phyloP scores from a whole-genome alignment of 2,113 vertebrate species.

The Malurus alboscapulatus region DNA sequence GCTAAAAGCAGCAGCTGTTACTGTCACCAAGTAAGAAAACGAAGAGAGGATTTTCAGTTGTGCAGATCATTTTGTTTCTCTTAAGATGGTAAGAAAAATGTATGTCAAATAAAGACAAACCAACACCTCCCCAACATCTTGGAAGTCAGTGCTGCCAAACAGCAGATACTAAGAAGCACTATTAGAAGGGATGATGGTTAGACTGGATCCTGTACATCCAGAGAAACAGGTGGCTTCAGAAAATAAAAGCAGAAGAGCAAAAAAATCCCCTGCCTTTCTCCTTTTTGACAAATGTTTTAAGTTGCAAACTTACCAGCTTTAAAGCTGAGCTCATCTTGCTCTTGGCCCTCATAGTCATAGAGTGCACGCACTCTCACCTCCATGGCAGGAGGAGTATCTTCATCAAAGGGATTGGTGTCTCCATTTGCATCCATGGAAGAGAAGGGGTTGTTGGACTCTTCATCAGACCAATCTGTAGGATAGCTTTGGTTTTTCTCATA shows the following conservation, averaged over 20 bases:
- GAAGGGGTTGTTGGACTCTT: constrained; percentile 91
- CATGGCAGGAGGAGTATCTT: constrained; percentile 75
- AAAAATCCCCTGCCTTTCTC: not conserved
- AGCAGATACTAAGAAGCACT: not conserved
- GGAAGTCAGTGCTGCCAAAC: not conserved
- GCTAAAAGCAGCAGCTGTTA: not conserved
- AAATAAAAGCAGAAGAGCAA: not conserved
- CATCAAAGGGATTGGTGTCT: constrained; percentile 93
- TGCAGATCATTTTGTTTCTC: not conserved
- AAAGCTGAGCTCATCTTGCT: constrained; percentile 96
- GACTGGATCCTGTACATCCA: not conserved
- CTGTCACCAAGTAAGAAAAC: not conserved
- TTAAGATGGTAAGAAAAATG: not conserved
- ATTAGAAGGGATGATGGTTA: not conserved
- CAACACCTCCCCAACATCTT: not conserved
- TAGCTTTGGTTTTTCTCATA: constrained; percentile 83
- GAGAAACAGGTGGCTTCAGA: not conserved
- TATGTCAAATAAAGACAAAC: not conserved
- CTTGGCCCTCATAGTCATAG: constrained; percentile 96
- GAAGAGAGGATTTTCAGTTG: not conserved
- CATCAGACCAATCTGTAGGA: constrained; percentile 88
- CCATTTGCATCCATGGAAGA: constrained; percentile 82
- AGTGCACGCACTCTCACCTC: constrained; percentile 89
- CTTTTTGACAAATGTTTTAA: not conserved
- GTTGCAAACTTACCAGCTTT: constrained; percentile 82